phyloP scores from a whole-genome alignment of 2,888 invertebrate genomes.

The Synanthedon myopaeformis region DNA sequence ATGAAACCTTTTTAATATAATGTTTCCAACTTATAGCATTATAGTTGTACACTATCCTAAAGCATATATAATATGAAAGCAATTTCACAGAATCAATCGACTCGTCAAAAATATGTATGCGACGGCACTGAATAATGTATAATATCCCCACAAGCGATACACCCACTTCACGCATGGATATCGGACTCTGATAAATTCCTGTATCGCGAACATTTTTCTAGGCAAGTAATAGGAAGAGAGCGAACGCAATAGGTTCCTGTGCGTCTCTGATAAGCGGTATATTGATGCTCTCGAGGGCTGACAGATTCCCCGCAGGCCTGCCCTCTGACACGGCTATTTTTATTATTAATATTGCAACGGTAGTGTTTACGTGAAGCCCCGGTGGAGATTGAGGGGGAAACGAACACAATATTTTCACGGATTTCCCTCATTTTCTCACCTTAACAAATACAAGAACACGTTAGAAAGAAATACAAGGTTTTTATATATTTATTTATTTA shows the following conservation, averaged over 20 bases:
- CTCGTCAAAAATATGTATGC: too few relatives aligned
- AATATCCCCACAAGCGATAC: too few relatives aligned
- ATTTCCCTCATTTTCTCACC: not conserved
- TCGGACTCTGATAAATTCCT: not conserved
- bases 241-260: conserved; percentile 9
- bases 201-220: not conserved
- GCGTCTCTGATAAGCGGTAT: conserved; percentile 23
- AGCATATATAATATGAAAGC: too few relatives aligned
- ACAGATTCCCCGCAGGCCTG: conserved; percentile 20
- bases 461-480: too few relatives aligned
- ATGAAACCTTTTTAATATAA: too few relatives aligned
- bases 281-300: conserved; percentile 29
- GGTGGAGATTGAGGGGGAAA: not conserved
- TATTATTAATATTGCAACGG: conserved; percentile 17
- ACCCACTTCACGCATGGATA: too few relatives aligned
- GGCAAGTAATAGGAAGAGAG: not conserved
- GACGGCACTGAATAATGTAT: too few relatives aligned
- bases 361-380: conserved; percentile 1
- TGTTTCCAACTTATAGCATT: too few relatives aligned
- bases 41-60: too few relatives aligned
- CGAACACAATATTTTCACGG: not conserved
- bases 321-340: conserved; percentile 18
- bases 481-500: too few relatives aligned
- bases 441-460: too few relatives aligned
- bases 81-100: too few relatives aligned